Percentiles rank a stretch among this genome's conserved stretches.
These are phyloP conservation scores for Papilio gigon DNA, from an alignment of 2,888 invertebrate genomes.

Conservation along the genomic window DNA sequence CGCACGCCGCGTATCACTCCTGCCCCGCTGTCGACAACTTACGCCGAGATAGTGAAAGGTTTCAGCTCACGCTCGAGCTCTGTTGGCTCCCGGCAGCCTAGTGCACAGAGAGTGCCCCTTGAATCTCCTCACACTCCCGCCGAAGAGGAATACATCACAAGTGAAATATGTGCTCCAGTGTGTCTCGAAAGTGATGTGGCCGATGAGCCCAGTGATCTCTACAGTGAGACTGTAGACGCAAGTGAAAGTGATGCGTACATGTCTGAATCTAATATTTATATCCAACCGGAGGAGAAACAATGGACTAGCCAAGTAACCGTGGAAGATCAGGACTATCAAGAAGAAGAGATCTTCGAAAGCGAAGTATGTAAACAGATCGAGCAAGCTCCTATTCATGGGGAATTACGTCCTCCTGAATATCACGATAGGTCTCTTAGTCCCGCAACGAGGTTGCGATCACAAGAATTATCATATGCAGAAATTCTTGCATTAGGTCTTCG, in stretches of 20 bases:
- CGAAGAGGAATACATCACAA: constrained; percentile 48
- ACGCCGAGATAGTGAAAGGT: constrained; percentile 91
- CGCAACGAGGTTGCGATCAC: constrained; percentile 67
- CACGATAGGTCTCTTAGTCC: constrained; percentile 62
- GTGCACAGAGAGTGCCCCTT: constrained; percentile 51
- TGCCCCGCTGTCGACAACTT: constrained; percentile 87
- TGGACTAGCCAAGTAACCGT: constrained; percentile 48
- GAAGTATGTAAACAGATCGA: constrained; percentile 42
- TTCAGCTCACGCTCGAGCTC: constrained; percentile 69
- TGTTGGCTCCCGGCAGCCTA: constrained; percentile 55
- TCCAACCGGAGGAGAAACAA: constrained; percentile 50
- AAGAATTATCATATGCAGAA: constrained; percentile 87
- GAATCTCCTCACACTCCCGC: constrained; percentile 38
- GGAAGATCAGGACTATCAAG: constrained; percentile 50
- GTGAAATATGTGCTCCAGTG: constrained; percentile 56
- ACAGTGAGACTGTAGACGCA: constrained; percentile 63
- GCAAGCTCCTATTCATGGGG: constrained; percentile 41
- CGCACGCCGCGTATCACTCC: constrained; percentile 43
- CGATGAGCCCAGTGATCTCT: constrained; percentile 53
- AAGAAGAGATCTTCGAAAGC: constrained; percentile 45
- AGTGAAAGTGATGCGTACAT: constrained; percentile 69
- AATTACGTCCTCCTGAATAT: constrained; percentile 50
- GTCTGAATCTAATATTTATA: constrained; percentile 56
- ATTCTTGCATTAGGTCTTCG: constrained; percentile 86
- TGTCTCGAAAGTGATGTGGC: constrained; percentile 56